phyloP scores from a whole-genome alignment of 2,888 invertebrate genomes.

The Lissocephala sabroskyi region DNA sequence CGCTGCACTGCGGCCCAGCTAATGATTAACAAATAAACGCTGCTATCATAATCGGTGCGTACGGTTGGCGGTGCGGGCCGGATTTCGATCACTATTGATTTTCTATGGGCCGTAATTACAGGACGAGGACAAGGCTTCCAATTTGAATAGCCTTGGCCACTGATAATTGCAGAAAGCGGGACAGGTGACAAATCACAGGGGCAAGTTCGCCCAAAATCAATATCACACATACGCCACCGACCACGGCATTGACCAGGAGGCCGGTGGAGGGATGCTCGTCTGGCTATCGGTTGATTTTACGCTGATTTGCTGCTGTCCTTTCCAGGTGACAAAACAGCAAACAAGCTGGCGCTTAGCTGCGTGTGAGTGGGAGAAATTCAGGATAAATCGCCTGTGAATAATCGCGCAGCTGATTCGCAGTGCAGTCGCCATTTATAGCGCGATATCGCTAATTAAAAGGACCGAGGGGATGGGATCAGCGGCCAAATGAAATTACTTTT shows the following conservation, averaged over 20 bases:
- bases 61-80: slow-evolving; percentile 24
- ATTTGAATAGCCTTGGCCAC: slow-evolving; percentile 36
- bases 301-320: slow-evolving; percentile 21
- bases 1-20: slow-evolving; percentile 20
- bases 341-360: slow-evolving; percentile 10
- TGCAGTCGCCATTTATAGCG: slow-evolving; percentile 1
- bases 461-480: no score
- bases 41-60: slow-evolving; percentile 26
- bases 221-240: slow-evolving; percentile 30
- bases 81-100: slow-evolving; percentile 32
- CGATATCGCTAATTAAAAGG: no score
- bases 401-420: slow-evolving; percentile 19
- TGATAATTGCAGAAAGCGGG: slow-evolving; percentile 21
- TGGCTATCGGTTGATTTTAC: slow-evolving; percentile 32
- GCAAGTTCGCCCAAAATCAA: slow-evolving; percentile 44
- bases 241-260: no score
- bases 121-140: slow-evolving; percentile 32
- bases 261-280: no score
- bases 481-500: slow-evolving; percentile 64
- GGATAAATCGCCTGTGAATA: slow-evolving; percentile 48
- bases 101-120: slow-evolving; percentile 16
- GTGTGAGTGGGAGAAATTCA: slow-evolving; percentile 3
- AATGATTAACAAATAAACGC: slow-evolving; percentile 55
- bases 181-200: slow-evolving; percentile 12
- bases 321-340: slow-evolving; percentile 32